Percentiles rank a stretch among this genome's conserved stretches.
phyloP scores from a whole-genome alignment of 2,888 invertebrate species.

The Ectropis crepuscularia region DNA sequence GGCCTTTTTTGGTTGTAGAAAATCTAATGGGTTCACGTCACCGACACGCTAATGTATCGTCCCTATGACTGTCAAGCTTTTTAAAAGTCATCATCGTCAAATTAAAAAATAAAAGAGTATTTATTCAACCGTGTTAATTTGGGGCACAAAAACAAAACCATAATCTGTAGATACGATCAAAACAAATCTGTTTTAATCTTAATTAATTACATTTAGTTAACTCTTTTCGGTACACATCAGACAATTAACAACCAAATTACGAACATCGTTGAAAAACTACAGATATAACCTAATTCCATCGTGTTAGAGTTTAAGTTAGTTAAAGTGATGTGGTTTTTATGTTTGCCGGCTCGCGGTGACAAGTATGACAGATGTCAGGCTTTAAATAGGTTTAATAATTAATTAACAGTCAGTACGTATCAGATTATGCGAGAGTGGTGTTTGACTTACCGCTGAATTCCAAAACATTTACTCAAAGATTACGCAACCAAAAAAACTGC shows the following conservation, averaged over 20 bases:
- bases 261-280: neutral
- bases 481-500: too few species aligned
- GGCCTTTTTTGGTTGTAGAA: too few species aligned
- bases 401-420: conserved; percentile 60
- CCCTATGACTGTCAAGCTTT: too few species aligned
- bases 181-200: conserved; percentile 46
- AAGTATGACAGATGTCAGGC: conserved; percentile 73
- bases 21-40: too few species aligned
- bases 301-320: neutral
- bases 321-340: neutral
- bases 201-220: conserved; percentile 52
- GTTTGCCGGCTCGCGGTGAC: conserved; percentile 48
- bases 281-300: neutral
- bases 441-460: conserved; percentile 10
- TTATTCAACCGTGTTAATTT: neutral
- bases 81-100: neutral
- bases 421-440: conserved; percentile 40
- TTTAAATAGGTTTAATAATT: conserved; percentile 68
- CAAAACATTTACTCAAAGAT: too few species aligned
- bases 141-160: conserved; percentile 20
- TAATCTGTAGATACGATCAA: conserved; percentile 40
- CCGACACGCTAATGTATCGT: too few species aligned
- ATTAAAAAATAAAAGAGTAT: neutral
- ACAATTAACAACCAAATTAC: conserved; percentile 19
- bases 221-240: conserved; percentile 49